Evolutionary conservation across 92 coral and sea anemone species (phyloP).

Genomic region (Bergia sp.): DNA sequence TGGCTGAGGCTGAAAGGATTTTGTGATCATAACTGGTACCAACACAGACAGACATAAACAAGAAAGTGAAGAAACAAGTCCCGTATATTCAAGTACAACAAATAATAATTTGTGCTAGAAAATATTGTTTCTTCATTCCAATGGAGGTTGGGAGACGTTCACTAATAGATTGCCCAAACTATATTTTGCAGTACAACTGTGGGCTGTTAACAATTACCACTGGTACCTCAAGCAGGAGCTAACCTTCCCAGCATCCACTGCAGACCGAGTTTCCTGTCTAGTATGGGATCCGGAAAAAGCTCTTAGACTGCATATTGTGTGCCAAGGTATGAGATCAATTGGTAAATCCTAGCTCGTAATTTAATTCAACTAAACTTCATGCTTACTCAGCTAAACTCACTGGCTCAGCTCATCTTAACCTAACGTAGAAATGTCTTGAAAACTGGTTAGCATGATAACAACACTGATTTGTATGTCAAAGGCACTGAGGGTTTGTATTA

Average conservation of each 20-base stretch:
- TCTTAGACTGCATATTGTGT: conserved; percentile 75
- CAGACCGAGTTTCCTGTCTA: conserved; percentile 76
- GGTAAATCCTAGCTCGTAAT: not conserved
- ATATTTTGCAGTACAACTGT: conserved; percentile 77
- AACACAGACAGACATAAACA: too few relatives aligned
- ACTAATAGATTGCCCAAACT: not conserved
- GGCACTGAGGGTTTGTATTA: too few relatives aligned
- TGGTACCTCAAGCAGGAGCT: conserved; percentile 97
- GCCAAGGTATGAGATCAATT: conserved; percentile 50
- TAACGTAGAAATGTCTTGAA: too few relatives aligned
- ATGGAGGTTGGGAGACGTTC: not conserved
- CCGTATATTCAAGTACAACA: too few relatives aligned
- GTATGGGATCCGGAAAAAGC: conserved; percentile 87
- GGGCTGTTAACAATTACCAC: conserved; percentile 95
- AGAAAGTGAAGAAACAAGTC: too few relatives aligned
- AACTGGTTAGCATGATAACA: too few relatives aligned
- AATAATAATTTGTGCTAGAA: not conserved
- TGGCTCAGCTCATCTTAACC: too few relatives aligned
- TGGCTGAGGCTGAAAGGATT: too few relatives aligned
- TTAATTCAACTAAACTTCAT: not conserved
- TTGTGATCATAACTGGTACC: too few relatives aligned
- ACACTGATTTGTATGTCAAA: too few relatives aligned
- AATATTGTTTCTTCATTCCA: not conserved
- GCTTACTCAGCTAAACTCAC: not conserved
- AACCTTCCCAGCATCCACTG: conserved; percentile 63